phyloP scores from a whole-genome alignment of 2,888 invertebrate species.

The Taphrorychus bicolor region DNA sequence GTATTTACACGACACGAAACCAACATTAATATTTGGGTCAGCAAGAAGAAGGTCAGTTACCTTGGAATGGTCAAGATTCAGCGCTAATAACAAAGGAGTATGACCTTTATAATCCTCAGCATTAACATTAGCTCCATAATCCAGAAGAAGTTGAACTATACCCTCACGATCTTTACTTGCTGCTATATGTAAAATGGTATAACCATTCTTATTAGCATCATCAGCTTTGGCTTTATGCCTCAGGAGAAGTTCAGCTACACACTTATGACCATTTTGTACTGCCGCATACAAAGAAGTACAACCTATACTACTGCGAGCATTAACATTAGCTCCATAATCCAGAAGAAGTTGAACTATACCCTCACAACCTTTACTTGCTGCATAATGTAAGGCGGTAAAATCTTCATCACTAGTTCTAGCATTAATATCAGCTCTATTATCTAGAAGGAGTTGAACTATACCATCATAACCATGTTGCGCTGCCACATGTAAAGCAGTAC shows the following conservation, averaged over 20 bases:
- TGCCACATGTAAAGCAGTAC: neutral
- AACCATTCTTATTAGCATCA: neutral
- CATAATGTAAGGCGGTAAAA: too few species aligned
- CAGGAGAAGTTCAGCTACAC: neutral
- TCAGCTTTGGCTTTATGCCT: neutral
- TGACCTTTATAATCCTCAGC: too few species aligned
- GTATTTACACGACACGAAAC: too few species aligned
- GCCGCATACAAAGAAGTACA: neutral
- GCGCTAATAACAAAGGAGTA: too few species aligned
- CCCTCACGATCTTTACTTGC: neutral
- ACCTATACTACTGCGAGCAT: neutral
- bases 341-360: too few species aligned
- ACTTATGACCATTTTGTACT: neutral
- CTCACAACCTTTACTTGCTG: too few species aligned
- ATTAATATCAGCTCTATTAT: neutral
- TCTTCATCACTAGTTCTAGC: neutral
- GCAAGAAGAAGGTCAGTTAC: too few species aligned
- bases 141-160: neutral
- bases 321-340: too few species aligned
- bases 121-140: constrained; percentile 65
- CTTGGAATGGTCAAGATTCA: too few species aligned
- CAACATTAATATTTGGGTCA: too few species aligned
- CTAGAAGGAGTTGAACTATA: neutral
- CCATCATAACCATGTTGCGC: neutral
- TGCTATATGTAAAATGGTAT: neutral